Conservation (phyloP, 2,888 invertebrate species). For the Orthosia gracilis region DNA sequence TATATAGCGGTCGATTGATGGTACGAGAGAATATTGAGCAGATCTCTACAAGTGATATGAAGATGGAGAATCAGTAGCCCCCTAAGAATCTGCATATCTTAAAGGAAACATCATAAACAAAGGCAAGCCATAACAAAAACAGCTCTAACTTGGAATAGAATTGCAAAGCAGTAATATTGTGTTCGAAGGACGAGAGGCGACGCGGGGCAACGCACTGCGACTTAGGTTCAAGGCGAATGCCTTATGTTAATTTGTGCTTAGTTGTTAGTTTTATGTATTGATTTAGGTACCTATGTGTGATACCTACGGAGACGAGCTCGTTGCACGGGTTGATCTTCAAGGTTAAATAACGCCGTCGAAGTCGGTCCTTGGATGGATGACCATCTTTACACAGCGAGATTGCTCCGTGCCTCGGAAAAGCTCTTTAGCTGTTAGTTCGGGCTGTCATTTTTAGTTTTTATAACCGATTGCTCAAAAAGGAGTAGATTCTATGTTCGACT, state of each 20-base stretch:
- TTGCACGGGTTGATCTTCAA: no score
- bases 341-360: no score
- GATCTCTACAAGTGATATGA: background rate
- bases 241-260: slow-evolving; percentile 60
- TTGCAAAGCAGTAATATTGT: slow-evolving; percentile 61
- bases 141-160: slow-evolving; percentile 60
- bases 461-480: no score
- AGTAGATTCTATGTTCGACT: no score
- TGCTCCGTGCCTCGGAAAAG: no score
- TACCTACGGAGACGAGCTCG: background rate
- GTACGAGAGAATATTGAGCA: background rate
- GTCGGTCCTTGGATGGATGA: no score
- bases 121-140: slow-evolving; percentile 37
- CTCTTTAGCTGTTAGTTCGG: no score
- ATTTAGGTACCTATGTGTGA: slow-evolving; percentile 18
- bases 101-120: slow-evolving; percentile 33
- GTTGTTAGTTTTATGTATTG: slow-evolving; percentile 41
- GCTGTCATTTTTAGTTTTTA: no score
- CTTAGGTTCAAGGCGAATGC: slow-evolving; percentile 60
- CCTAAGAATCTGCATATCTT: background rate
- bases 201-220: slow-evolving; percentile 54
- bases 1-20: no score
- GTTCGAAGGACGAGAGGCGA: slow-evolving; percentile 29
- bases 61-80: background rate
- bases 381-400: no score